Base-by-base conservation (phyloP, 2,888 invertebrate genomes). In the Dendrolimus houi region DNA sequence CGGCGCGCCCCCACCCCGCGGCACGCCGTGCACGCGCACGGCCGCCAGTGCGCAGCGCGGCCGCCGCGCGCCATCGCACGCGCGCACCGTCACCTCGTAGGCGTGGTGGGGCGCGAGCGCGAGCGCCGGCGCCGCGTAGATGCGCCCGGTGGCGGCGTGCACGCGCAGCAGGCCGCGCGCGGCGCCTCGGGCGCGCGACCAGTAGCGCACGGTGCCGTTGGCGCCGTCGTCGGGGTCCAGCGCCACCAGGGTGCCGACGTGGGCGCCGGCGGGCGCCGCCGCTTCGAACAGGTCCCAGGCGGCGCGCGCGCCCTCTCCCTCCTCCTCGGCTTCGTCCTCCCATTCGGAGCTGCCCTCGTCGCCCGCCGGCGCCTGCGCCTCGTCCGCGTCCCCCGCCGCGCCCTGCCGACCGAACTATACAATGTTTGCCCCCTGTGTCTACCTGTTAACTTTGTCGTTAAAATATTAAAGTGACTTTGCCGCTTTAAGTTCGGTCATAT, bases 181-280 rank as follows among this genome's bases (percentile, higher is more conserved):
- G 64, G 94, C 92, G 12, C 96, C 96, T 12, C 95, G 94, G 13
- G 78, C 87, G 10, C 87, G 81, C 67, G 74, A 75, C 71, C 94
- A 94, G 92, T 98, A 98, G 29, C 94, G 94, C 65, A 98, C 93
- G 67, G 94, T 93, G 57, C 96, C 96, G 88, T 98, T 98, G 64
- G 92, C 93, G 9, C 96, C 97, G 57, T 91, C 90, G 83, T 98
- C 98, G 67, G 92, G 92, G 84, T 98, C 98, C 65, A 94, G 93
- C 12, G 98, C 98, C 64, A 95, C 89, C 64, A 97, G 86, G 63
- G 87, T 83, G 59, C 77, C 76, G 56, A 85, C 62, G 69, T 83
- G 83, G 41, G 70, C 58, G 53, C 72, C 78, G 41, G 42, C 55
- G 9, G 79, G 72, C 58, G 66, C 60, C 9, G 64, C 60, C 14